phyloP scores from a whole-genome alignment of 2,113 vertebrate species.

The Struthidea cinerea region DNA sequence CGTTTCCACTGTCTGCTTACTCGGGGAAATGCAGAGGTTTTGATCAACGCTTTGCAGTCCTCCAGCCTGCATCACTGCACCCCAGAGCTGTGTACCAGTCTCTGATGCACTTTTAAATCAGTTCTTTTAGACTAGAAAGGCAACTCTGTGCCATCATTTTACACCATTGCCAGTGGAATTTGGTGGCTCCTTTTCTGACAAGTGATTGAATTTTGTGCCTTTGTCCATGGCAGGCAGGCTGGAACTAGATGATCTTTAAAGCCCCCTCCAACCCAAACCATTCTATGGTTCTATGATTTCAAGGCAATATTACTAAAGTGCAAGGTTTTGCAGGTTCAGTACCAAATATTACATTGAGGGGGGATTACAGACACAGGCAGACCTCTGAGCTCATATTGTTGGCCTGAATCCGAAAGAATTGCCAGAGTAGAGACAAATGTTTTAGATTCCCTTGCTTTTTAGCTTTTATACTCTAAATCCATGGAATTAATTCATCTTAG shows the following conservation, averaged over 20 bases:
- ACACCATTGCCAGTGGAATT: background rate
- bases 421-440: background rate
- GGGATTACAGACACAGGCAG: background rate
- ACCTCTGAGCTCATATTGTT: background rate
- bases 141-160: background rate
- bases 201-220: background rate
- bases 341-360: background rate
- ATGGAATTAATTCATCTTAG: background rate
- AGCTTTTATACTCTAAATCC: background rate
- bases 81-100: background rate
- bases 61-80: background rate
- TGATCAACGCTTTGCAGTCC: background rate
- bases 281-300: background rate
- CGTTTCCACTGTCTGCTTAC: background rate
- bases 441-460: background rate
- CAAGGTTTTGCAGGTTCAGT: background rate
- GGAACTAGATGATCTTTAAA: background rate
- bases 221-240: background rate
- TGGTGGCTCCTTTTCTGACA: background rate
- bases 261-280: background rate
- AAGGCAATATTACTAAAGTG: background rate
- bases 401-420: background rate
- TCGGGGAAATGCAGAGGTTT: background rate
- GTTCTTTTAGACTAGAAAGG: background rate
- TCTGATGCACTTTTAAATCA: background rate